These are phyloP conservation scores for Zenarchopterus dispar DNA, from an alignment of 2,797 vertebrate genomes.

Conservation along the genomic window DNA sequence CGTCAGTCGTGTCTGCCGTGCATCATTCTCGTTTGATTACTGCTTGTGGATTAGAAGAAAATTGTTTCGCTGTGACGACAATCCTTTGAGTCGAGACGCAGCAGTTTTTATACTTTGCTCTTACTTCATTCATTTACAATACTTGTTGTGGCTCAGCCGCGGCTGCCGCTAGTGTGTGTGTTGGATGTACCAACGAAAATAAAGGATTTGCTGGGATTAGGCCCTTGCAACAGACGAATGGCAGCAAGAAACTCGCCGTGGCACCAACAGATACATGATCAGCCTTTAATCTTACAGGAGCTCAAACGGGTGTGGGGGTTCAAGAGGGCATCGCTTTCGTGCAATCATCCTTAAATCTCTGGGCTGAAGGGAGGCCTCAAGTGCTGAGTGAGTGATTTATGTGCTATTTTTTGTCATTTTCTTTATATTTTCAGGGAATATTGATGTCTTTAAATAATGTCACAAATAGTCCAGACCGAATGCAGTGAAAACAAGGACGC, in stretches of 20 bases:
- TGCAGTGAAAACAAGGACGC: background rate
- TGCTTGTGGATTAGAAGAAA: slow-evolving; percentile 66
- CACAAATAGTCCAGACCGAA: background rate
- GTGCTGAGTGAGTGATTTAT: slow-evolving; percentile 34
- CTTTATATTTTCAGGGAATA: slow-evolving; percentile 31
- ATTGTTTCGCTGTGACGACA: slow-evolving; percentile 59
- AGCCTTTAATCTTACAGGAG: slow-evolving; percentile 71
- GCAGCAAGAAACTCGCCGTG: slow-evolving; percentile 64
- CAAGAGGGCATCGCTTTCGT: slow-evolving; percentile 62
- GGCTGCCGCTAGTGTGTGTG: slow-evolving; percentile 34
- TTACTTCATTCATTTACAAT: slow-evolving; percentile 46
- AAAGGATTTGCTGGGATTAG: slow-evolving; percentile 81
- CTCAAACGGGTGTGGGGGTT: slow-evolving; percentile 44
- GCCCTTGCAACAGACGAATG: slow-evolving; percentile 63
- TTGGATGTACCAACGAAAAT: slow-evolving; percentile 71
- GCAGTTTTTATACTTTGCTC: slow-evolving; percentile 56
- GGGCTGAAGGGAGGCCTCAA: slow-evolving; percentile 31
- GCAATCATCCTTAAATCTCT: slow-evolving; percentile 69
- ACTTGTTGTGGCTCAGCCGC: slow-evolving; percentile 42
- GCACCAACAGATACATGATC: slow-evolving; percentile 72
- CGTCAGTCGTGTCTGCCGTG: slow-evolving; percentile 65
- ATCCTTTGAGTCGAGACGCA: slow-evolving; percentile 46
- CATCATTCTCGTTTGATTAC: slow-evolving; percentile 73
- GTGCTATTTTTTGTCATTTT: slow-evolving; percentile 31
- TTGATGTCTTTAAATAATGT: background rate